Percentiles rank a stretch among this genome's conserved stretches.
phyloP scores from a whole-genome alignment of 2,113 vertebrate genomes.

The Gallinago undulata region DNA sequence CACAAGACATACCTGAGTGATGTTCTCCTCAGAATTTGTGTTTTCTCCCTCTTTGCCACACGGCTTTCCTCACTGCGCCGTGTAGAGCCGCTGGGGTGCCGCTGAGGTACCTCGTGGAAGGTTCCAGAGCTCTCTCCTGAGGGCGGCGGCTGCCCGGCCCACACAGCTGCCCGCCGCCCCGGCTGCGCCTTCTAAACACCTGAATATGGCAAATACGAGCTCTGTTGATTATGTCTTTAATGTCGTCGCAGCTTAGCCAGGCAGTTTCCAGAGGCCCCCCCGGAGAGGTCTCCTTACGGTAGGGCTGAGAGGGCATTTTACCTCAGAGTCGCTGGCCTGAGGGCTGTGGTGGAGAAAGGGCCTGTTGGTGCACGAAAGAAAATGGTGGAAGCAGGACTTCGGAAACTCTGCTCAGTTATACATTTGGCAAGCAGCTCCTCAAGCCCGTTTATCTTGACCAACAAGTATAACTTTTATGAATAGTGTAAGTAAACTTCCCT shows the following conservation, averaged over 20 bases:
- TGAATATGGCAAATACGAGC: fast-evolving
- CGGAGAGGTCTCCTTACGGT: fast-evolving
- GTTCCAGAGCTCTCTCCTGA: background rate
- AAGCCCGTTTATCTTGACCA: background rate
- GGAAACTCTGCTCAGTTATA: fast-evolving
- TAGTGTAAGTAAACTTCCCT: background rate
- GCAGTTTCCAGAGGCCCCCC: fast-evolving
- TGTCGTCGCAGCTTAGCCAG: background rate
- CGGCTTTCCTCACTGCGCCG: fast-evolving
- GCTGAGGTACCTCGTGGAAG: background rate
- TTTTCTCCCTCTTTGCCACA: background rate
- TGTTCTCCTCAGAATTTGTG: fast-evolving
- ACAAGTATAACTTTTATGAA: background rate
- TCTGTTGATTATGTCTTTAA: fast-evolving
- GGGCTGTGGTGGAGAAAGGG: fast-evolving
- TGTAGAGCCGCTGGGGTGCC: fast-evolving
- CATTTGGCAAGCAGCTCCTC: background rate
- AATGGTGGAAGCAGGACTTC: background rate
- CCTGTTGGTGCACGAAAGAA: fast-evolving
- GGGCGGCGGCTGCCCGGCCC: background rate
- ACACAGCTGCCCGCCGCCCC: fast-evolving
- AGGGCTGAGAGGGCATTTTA: background rate
- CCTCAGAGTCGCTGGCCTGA: background rate
- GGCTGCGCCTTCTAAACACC: background rate
- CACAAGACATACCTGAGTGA: fast-evolving